These are phyloP conservation scores for Drosophila siamana DNA, from an alignment of 2,888 invertebrate species.

Conservation along the genomic window DNA sequence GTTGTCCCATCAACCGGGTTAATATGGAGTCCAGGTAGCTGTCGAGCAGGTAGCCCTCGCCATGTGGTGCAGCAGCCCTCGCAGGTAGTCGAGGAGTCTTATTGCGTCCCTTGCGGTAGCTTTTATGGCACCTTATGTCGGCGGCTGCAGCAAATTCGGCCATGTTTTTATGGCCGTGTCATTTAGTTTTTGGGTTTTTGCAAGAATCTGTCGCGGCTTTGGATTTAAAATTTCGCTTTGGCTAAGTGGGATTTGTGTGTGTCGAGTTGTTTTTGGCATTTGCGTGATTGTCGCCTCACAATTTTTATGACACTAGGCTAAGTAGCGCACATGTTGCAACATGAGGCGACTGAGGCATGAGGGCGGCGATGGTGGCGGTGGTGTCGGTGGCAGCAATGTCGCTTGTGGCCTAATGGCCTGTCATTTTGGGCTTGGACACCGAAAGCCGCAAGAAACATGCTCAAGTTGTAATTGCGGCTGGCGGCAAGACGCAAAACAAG, in stretches of 20 bases:
- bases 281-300: not conserved
- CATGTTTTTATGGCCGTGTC: constrained; percentile 37
- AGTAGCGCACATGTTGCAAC: constrained; percentile 62
- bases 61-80: not conserved
- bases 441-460: constrained; percentile 21
- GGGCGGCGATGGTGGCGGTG: constrained; percentile 6
- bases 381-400: constrained; percentile 1
- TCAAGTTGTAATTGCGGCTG: constrained; percentile 34
- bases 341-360: constrained; percentile 44
- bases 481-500: not conserved
- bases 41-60: not conserved
- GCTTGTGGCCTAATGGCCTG: constrained; percentile 51
- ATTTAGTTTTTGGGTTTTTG: constrained; percentile 53
- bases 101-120: constrained; percentile 14
- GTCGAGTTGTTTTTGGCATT: constrained; percentile 36
- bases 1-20: not conserved
- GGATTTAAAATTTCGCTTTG: not conserved
- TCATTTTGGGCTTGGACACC: constrained; percentile 24
- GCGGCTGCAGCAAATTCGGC: not conserved
- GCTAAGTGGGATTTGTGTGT: constrained; percentile 17
- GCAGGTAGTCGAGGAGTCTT: not conserved
- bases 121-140: constrained; percentile 3
- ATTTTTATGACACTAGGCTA: constrained; percentile 30
- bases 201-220: constrained; percentile 38
- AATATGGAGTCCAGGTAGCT: not conserved